Evolutionary conservation across 2,113 vertebrate species (phyloP), one percentile per base, ranked within the genome.

Genomic region (Heterochromis multidens): DNA sequence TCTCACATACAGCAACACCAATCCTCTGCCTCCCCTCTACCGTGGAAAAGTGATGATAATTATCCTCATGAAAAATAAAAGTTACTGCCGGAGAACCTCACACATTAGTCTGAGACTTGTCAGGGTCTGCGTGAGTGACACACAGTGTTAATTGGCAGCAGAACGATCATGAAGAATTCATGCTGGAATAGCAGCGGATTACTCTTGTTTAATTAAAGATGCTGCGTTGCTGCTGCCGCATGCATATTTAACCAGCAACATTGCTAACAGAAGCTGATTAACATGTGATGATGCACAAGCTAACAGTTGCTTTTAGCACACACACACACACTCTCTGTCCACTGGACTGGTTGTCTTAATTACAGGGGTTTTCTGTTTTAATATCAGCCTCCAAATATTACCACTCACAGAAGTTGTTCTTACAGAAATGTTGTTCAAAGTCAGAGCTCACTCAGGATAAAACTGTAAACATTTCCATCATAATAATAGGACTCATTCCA

Each of bases 161-260:
- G 77, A 87, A 82, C 56, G 61, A 86, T 92, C 90, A 94, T 94
- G 94, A 95, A 94, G 93, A 93, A 94, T 94, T 94, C 91, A 95
- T 93, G 88, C 81, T 84, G 93, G 88, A 93, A 94, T 90, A 94
- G 94, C 91, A 79, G 85, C 61, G 58, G 90, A 92, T 95, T 93
- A 89, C 92, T 93, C 77, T 78, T 23, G 83, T 92, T 95, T 95
- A 95, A 96, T 96, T 95, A 94, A 93, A 92, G 92, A 91, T 88
- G 92, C 90, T 87, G 91, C 88, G 77, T 89, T 88, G 74, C 91
- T 80, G 65, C 27, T 86, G 89, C 79, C 4, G 27, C 91, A 91
- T 96, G 89, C 90, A 95, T 94, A 84, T 94, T 95, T 94, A 94
- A 95, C 72, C 81, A 74, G 87, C 87, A 77, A 91, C 93, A 90